These are phyloP conservation scores for Theropithecus gelada DNA, from an alignment of 2,113 vertebrate species.

Conservation along the genomic window DNA sequence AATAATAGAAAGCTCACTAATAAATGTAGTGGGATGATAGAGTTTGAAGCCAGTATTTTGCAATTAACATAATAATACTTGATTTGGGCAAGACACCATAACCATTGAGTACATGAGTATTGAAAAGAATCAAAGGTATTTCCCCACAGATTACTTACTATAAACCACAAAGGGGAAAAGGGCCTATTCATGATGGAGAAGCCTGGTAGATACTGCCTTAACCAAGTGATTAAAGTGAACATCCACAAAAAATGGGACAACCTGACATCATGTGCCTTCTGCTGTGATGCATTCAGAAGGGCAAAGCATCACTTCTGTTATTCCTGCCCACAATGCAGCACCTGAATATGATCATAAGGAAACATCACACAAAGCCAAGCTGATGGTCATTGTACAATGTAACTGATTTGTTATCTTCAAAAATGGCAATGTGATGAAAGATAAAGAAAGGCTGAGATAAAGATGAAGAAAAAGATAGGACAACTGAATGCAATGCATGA, in stretches of 20 bases:
- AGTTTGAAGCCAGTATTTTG: background rate
- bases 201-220: background rate
- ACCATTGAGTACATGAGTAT: background rate
- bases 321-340: background rate
- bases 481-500: background rate
- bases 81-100: constrained; percentile 20
- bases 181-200: background rate
- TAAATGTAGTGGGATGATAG: background rate
- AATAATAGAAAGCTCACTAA: background rate
- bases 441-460: background rate
- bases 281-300: background rate
- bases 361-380: background rate
- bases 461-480: background rate
- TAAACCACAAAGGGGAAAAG: background rate
- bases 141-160: constrained; percentile 6
- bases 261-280: background rate
- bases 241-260: background rate
- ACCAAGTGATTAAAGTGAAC: background rate
- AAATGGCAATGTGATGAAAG: constrained; percentile 5
- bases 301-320: background rate
- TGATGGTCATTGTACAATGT: background rate
- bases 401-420: constrained; percentile 3
- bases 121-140: background rate
- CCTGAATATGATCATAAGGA: background rate
- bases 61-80: background rate